These are phyloP conservation scores for Thamnaconus septentrionalis DNA, from an alignment of 2,113 vertebrate species.

Conservation along the genomic window DNA sequence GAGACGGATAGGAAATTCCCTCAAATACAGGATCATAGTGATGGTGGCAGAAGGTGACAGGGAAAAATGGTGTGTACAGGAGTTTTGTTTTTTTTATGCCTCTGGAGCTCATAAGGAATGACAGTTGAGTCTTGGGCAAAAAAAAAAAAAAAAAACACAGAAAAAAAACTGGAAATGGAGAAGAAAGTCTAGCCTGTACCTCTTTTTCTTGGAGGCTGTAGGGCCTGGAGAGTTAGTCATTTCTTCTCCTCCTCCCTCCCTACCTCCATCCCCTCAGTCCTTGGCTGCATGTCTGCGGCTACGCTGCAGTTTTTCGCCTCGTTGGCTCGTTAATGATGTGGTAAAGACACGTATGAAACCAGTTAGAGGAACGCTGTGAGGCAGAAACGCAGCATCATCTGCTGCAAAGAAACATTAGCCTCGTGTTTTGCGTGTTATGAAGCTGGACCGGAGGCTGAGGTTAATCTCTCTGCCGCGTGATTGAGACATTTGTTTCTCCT, in stretches of 20 bases:
- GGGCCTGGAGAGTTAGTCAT: no score
- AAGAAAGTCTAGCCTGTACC: conserved; percentile 15
- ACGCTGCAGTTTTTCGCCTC: conserved; percentile 44
- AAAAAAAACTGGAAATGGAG: conserved; percentile 34
- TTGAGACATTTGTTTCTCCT: conserved; percentile 29
- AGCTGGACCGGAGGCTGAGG: conserved; percentile 11
- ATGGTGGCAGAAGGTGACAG: conserved; percentile 27
- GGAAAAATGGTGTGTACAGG: neutral
- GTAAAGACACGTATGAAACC: conserved; percentile 59
- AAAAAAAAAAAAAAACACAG: conserved; percentile 49
- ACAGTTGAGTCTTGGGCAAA: conserved; percentile 6
- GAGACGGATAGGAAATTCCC: conserved; percentile 17
- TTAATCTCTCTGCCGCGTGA: conserved; percentile 38
- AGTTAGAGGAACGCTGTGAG: conserved; percentile 43
- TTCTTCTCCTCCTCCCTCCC: conserved; percentile 9
- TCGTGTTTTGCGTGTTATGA: conserved; percentile 36
- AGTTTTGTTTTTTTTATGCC: conserved; percentile 33
- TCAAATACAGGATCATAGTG: conserved; percentile 21
- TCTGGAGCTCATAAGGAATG: conserved; percentile 14
- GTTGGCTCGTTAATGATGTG: conserved; percentile 67
- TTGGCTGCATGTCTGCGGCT: conserved; percentile 42
- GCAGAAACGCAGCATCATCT: conserved; percentile 48
- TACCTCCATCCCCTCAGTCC: conserved; percentile 4
- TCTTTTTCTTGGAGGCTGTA: no score
- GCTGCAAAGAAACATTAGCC: conserved; percentile 28